A percentile compares a stretch with the other conserved stretches of the same genome.
phyloP scores from a whole-genome alignment of 2,113 vertebrate species.

The Hippocampus abdominalis region DNA sequence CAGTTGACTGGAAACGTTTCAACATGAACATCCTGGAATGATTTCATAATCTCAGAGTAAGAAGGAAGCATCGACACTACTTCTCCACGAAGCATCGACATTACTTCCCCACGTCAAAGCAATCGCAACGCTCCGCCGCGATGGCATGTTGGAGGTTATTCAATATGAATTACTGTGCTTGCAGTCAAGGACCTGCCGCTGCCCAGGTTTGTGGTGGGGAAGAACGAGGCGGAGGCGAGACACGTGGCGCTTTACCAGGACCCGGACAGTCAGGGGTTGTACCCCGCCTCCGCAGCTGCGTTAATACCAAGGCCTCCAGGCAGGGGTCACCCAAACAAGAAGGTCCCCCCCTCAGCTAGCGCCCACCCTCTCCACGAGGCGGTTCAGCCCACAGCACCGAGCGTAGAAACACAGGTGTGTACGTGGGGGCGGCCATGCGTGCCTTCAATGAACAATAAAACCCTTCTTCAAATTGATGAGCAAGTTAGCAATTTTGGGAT shows the following conservation, averaged over 20 bases:
- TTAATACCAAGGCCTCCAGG: conserved; percentile 92
- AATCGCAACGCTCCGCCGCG: neutral
- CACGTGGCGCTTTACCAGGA: conserved; percentile 85
- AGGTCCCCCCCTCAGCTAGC: conserved; percentile 60
- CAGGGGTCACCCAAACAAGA: conserved; percentile 86
- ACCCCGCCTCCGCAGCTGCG: conserved; percentile 81
- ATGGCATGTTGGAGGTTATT: neutral
- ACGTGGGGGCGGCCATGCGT: neutral
- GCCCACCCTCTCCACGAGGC: conserved; percentile 84
- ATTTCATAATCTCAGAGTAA: conserved; percentile 39
- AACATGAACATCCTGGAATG: conserved; percentile 19
- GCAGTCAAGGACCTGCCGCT: conserved; percentile 93
- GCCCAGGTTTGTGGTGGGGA: conserved; percentile 88
- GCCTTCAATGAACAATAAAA: neutral
- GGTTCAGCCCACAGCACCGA: conserved; percentile 78
- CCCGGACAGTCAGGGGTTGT: conserved; percentile 85
- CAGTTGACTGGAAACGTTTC: conserved; percentile 21
- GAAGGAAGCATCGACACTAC: conserved; percentile 31
- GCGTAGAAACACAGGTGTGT: conserved; percentile 84
- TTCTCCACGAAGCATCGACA: conserved; percentile 41
- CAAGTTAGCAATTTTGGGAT: neutral
- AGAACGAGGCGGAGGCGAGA: conserved; percentile 90
- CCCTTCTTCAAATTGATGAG: neutral
- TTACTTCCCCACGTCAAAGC: conserved; percentile 35
- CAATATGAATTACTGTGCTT: neutral